These are phyloP conservation scores for Hydrolagus colliei DNA, from an alignment of 2,797 vertebrate genomes.

Conservation along the genomic window DNA sequence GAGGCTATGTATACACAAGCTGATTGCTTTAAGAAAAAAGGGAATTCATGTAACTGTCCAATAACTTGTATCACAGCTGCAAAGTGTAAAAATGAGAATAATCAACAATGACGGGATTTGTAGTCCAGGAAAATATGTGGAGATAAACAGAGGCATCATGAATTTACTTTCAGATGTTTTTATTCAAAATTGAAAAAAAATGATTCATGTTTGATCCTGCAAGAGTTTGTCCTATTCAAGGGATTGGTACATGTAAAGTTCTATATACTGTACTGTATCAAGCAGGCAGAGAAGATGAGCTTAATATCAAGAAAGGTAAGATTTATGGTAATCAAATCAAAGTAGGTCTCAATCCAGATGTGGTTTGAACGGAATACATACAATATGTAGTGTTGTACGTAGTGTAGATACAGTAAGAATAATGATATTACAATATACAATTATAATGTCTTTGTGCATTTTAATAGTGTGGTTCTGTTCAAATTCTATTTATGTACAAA, in stretches of 20 bases:
- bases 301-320: slow-evolving; percentile 70
- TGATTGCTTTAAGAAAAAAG: no score
- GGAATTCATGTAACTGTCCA: no score
- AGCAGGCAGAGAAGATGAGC: slow-evolving; percentile 63
- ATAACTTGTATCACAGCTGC: no score
- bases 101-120: neutral
- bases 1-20: no score
- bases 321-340: neutral
- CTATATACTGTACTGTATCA: slow-evolving; percentile 61
- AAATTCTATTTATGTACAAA: no score
- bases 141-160: neutral
- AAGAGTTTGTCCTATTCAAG: slow-evolving; percentile 34
- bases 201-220: slow-evolving; percentile 36
- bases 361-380: no score
- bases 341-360: no score
- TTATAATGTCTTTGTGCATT: no score
- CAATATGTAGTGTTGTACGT: no score
- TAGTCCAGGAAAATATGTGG: neutral
- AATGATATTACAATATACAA: no score
- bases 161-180: neutral
- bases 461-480: no score
- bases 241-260: slow-evolving; percentile 61
- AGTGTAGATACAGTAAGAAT: no score
- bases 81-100: neutral
- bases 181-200: neutral